Evolutionary conservation across 2,888 invertebrate species (phyloP).

Genomic region (Anoplius nigerrimus): DNA sequence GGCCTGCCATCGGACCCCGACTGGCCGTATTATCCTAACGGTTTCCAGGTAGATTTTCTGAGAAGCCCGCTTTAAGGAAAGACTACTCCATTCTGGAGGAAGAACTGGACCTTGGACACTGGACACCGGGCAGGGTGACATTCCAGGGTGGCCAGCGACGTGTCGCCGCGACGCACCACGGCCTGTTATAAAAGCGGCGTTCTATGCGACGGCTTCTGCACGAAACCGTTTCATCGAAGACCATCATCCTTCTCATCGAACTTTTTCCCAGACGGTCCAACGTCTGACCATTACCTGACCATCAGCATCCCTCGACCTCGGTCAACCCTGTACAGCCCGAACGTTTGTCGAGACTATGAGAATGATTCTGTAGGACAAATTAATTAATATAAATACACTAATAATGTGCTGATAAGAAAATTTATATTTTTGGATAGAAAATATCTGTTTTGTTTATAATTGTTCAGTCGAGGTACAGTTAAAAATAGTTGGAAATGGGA

Average conservation of each 20-base stretch:
- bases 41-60: constrained; percentile 59
- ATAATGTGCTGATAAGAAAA: too few relatives aligned
- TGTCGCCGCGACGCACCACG: constrained; percentile 29
- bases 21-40: constrained; percentile 59
- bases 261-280: too few relatives aligned
- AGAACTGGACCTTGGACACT: constrained; percentile 56
- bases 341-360: too few relatives aligned
- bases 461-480: too few relatives aligned
- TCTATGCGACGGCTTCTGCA: constrained; percentile 31
- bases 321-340: too few relatives aligned
- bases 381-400: too few relatives aligned
- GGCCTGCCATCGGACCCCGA: constrained; percentile 9
- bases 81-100: constrained; percentile 47
- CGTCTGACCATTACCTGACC: too few relatives aligned
- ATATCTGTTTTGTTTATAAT: too few relatives aligned
- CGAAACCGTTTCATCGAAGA: constrained; percentile 38
- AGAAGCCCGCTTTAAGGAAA: constrained; percentile 59
- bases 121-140: constrained; percentile 56
- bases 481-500: too few relatives aligned
- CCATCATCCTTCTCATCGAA: not conserved
- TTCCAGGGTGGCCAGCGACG: constrained; percentile 54
- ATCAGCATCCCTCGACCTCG: too few relatives aligned
- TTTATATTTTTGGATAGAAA: too few relatives aligned
- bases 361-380: too few relatives aligned
- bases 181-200: constrained; percentile 37